Evolutionary conservation across 2,888 invertebrate species (phyloP).

Genomic region (Lasioglossum lativentre): DNA sequence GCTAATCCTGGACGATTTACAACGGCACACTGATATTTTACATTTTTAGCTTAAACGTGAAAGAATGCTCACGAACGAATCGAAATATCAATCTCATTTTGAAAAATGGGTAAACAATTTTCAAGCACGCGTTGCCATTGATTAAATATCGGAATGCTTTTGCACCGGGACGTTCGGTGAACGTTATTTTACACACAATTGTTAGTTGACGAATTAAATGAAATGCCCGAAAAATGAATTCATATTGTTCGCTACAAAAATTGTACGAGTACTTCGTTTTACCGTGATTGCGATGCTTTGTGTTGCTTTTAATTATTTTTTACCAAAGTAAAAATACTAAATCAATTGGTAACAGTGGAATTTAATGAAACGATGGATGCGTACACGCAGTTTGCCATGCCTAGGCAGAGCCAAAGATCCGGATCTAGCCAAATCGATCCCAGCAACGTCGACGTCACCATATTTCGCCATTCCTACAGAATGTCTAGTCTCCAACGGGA

Average conservation of each 20-base stretch:
- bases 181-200: neutral
- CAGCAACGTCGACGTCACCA: conserved; percentile 66
- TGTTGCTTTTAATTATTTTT: no score
- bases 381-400: conserved; percentile 73
- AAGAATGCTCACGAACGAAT: neutral
- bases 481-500: conserved; percentile 79
- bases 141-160: neutral
- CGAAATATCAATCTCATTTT: neutral
- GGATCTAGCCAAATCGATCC: conserved; percentile 77
- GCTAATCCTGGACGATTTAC: neutral
- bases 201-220: neutral
- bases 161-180: neutral
- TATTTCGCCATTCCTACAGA: conserved; percentile 74
- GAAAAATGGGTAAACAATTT: neutral
- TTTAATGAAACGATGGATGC: neutral
- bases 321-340: neutral
- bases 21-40: neutral
- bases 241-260: neutral
- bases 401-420: conserved; percentile 76
- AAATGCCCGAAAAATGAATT: neutral
- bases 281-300: no score
- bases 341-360: no score
- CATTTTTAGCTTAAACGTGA: neutral
- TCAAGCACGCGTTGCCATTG: neutral
- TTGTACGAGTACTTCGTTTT: neutral